These are phyloP conservation scores for Calypte anna DNA, from an alignment of 2,113 vertebrate species.

Conservation along the genomic window DNA sequence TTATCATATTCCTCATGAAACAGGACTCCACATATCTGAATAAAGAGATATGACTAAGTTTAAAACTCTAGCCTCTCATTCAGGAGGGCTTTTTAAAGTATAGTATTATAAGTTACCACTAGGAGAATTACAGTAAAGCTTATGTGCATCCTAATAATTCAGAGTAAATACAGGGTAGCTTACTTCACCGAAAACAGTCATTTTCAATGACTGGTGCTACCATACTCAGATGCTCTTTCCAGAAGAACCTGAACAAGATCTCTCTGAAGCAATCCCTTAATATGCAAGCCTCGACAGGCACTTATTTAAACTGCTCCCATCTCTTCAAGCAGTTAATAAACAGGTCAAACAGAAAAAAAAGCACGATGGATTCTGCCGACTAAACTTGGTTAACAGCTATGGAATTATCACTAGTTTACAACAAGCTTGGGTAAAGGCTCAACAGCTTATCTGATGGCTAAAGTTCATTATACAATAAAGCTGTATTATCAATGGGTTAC, in stretches of 20 bases:
- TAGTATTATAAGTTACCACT: background rate
- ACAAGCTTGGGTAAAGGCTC: background rate
- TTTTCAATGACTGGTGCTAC: background rate
- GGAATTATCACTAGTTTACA: background rate
- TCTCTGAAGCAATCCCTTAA: constrained; percentile 2
- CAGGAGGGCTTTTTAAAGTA: background rate
- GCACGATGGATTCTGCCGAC: background rate
- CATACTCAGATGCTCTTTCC: background rate
- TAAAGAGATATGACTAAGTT: background rate
- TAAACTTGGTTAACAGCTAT: background rate
- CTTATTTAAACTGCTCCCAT: background rate
- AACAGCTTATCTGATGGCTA: background rate
- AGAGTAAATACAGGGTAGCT: background rate
- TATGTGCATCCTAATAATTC: background rate
- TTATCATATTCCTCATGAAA: background rate
- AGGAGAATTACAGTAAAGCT: background rate
- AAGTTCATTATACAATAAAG: constrained; percentile 14
- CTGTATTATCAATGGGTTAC: constrained; percentile 1
- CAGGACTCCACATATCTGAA: background rate
- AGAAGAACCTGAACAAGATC: background rate
- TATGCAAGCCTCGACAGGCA: background rate
- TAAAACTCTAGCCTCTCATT: background rate
- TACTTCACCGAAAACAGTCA: background rate
- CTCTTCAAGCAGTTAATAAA: background rate
- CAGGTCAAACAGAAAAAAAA: background rate